A percentile compares a stretch with the other conserved stretches of the same genome.
These are phyloP conservation scores for Eucidaris tribuloides DNA, from an alignment of 35 echinoderm and acorn worm genomes.

Conservation along the genomic window DNA sequence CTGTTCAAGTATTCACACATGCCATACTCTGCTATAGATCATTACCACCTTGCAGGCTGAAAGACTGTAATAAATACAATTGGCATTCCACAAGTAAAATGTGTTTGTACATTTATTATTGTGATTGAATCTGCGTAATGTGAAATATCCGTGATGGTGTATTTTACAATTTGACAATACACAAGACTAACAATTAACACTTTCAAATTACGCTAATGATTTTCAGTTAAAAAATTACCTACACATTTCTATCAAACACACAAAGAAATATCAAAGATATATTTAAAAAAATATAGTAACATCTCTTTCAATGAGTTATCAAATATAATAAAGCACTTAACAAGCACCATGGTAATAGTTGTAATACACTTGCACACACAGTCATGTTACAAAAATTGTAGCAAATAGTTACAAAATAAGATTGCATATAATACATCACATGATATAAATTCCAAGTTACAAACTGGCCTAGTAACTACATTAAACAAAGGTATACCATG, in stretches of 20 bases:
- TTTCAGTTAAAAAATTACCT: too few species aligned
- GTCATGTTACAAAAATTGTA: constrained; percentile 3
- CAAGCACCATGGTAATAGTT: not conserved
- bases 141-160: not conserved
- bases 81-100: not conserved
- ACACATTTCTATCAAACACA: not conserved
- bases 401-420: not conserved
- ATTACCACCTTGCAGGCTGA: too few species aligned
- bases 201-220: not conserved
- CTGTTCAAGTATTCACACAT: too few species aligned
- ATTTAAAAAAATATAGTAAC: constrained; percentile 1
- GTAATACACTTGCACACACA: constrained; percentile 12
- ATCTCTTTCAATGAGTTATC: not conserved
- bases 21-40: too few species aligned
- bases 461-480: too few species aligned
- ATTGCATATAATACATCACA: not conserved
- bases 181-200: not conserved
- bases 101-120: not conserved
- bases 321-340: constrained; percentile 29
- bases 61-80: too few species aligned
- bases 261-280: constrained; percentile 35
- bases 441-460: not conserved
- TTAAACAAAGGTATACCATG: not conserved
- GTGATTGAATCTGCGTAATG: not conserved
- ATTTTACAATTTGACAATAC: not conserved